phyloP scores from a whole-genome alignment of 2,888 invertebrate species.

The Odontocerum albicorne region DNA sequence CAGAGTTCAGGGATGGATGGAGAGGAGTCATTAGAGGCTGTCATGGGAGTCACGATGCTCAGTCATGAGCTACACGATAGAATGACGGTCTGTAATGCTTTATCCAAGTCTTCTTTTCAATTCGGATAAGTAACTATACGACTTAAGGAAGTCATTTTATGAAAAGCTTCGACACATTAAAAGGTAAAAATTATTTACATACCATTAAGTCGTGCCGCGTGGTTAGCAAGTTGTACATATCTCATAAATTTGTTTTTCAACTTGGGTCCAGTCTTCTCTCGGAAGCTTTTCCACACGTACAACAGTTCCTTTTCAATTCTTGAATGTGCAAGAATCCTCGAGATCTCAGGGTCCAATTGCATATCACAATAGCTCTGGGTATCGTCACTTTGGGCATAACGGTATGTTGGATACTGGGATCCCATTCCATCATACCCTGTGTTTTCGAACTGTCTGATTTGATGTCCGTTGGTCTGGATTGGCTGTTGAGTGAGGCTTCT shows the following conservation, averaged over 20 bases:
- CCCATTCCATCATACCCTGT: slow-evolving; percentile 1
- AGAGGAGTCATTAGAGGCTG: too few relatives aligned
- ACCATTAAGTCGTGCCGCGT: slow-evolving; percentile 77
- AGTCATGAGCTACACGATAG: too few relatives aligned
- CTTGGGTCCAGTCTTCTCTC: slow-evolving; percentile 76
- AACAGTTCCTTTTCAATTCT: slow-evolving; percentile 73
- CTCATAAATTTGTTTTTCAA: slow-evolving; percentile 75
- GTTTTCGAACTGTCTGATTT: slow-evolving; percentile 11
- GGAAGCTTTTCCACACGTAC: slow-evolving; percentile 80
- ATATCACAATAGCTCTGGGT: slow-evolving; percentile 56
- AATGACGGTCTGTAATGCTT: too few relatives aligned
- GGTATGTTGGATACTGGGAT: slow-evolving; percentile 11
- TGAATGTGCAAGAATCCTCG: slow-evolving; percentile 67
- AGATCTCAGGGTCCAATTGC: slow-evolving; percentile 65
- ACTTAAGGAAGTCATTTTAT: too few relatives aligned
- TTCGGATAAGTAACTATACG: too few relatives aligned
- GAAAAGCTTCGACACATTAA: too few relatives aligned
- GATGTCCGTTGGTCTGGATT: slow-evolving; percentile 24
- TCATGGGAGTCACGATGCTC: too few relatives aligned
- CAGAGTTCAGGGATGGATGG: too few relatives aligned
- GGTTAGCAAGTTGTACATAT: slow-evolving; percentile 78
- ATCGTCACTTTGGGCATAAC: slow-evolving; percentile 39
- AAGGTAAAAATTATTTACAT: slow-evolving; percentile 26
- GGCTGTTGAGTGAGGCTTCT: neutral
- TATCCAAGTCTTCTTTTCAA: too few relatives aligned